These are phyloP conservation scores for Drosophila demipolita DNA, from an alignment of 2,888 invertebrate genomes.

Conservation along the genomic window DNA sequence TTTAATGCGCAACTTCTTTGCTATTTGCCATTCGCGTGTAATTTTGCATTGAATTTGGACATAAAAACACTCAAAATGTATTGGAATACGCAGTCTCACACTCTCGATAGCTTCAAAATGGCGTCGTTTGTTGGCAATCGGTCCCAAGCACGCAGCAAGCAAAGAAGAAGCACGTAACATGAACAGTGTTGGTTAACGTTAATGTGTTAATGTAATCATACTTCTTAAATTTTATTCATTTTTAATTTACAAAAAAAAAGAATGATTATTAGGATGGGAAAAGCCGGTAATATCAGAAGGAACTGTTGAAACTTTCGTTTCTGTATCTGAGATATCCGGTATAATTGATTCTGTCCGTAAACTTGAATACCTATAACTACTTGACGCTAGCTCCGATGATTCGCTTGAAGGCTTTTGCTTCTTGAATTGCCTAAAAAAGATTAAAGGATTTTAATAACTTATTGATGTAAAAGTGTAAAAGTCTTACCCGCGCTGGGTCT, in stretches of 20 bases:
- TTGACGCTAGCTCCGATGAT: not conserved
- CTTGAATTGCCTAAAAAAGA: not conserved
- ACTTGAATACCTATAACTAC: not conserved
- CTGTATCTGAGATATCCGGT: too few relatives aligned
- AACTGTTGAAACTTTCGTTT: not conserved
- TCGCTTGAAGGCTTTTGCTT: not conserved
- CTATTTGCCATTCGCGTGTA: slow-evolving; percentile 58
- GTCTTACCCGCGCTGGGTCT: slow-evolving; percentile 11
- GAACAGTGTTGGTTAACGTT: slow-evolving; percentile 43
- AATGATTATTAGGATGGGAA: slow-evolving; percentile 35
- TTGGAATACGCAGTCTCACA: slow-evolving; percentile 50
- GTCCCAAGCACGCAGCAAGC: not conserved
- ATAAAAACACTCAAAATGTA: slow-evolving; percentile 30
- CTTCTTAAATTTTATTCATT: not conserved
- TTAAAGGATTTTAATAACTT: not conserved
- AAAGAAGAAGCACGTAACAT: slow-evolving; percentile 49
- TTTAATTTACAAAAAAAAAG: slow-evolving; percentile 51
- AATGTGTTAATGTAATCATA: slow-evolving; percentile 6
- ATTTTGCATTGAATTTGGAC: slow-evolving; percentile 15
- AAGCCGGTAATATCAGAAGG: slow-evolving; percentile 43
- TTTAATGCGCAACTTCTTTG: slow-evolving; percentile 65
- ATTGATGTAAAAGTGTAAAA: not conserved
- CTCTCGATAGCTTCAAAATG: slow-evolving; percentile 49
- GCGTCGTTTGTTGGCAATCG: slow-evolving; percentile 26
- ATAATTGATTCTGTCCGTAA: not conserved